Evolutionary conservation across 2,888 invertebrate species (phyloP).

Genomic region (Rugalucina vietnamica): DNA sequence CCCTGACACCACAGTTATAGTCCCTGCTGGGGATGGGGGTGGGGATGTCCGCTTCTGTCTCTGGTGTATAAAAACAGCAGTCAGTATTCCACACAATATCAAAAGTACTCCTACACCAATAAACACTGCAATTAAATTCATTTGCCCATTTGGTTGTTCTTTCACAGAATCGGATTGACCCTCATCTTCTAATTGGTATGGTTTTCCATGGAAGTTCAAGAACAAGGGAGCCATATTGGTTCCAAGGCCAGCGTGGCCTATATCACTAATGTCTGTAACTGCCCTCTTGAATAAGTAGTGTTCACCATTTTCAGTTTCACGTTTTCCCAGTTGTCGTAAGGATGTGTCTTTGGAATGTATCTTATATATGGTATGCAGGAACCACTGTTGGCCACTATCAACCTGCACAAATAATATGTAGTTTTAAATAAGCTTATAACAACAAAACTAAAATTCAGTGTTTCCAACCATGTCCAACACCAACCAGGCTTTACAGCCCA

Average conservation of each 20-base stretch:
- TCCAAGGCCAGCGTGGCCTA: constrained; percentile 72
- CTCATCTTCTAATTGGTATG: constrained; percentile 35
- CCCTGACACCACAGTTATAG: constrained; percentile 71
- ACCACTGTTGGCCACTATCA: constrained; percentile 79
- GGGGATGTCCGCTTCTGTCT: constrained; percentile 72
- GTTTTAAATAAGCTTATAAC: no score
- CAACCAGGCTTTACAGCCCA: no score
- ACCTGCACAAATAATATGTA: constrained; percentile 67
- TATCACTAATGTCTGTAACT: constrained; percentile 60
- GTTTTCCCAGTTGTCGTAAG: constrained; percentile 52
- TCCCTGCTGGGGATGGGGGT: constrained; percentile 75
- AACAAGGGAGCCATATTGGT: constrained; percentile 77
- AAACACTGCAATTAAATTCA: constrained; percentile 71
- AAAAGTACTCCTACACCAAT: constrained; percentile 71
- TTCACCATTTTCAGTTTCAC: constrained; percentile 27
- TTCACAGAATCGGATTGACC: constrained; percentile 60
- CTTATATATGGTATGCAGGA: constrained; percentile 79
- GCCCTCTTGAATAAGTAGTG: constrained; percentile 51
- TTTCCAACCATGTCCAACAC: no score
- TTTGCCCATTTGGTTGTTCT: constrained; percentile 59
- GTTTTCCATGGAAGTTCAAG: constrained; percentile 58
- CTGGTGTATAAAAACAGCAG: constrained; percentile 69
- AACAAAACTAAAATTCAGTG: no score
- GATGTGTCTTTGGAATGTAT: constrained; percentile 63
- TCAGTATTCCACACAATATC: constrained; percentile 65